phyloP scores from a whole-genome alignment of 2,888 invertebrate species.

The Abscondita cerata region DNA sequence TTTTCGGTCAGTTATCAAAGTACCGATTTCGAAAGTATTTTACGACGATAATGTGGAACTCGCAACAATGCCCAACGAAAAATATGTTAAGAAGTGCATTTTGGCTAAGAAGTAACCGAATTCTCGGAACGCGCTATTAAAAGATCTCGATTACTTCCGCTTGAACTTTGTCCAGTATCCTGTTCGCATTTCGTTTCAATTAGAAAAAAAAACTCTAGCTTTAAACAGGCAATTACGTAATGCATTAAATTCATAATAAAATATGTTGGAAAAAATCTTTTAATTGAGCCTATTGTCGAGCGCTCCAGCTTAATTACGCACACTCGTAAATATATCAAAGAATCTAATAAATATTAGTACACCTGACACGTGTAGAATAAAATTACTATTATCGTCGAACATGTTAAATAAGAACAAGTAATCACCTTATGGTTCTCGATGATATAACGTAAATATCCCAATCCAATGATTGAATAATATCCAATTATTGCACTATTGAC shows the following conservation, averaged over 20 bases:
- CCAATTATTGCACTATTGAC: slow-evolving; percentile 24
- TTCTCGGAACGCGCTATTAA: too few relatives aligned
- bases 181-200: background rate
- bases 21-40: too few relatives aligned
- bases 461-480: slow-evolving; percentile 23
- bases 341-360: too few relatives aligned
- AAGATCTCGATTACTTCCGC: background rate
- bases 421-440: slow-evolving; percentile 28
- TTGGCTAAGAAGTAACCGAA: too few relatives aligned
- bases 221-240: slow-evolving; percentile 5
- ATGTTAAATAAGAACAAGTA: slow-evolving; percentile 17
- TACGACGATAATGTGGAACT: too few relatives aligned
- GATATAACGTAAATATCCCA: slow-evolving; percentile 24
- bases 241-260: slow-evolving; percentile 1
- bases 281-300: too few relatives aligned
- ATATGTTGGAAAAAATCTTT: background rate
- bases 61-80: too few relatives aligned
- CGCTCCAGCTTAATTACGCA: too few relatives aligned
- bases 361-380: background rate
- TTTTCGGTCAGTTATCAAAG: too few relatives aligned
- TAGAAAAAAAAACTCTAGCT: background rate
- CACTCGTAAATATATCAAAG: too few relatives aligned
- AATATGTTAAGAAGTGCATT: too few relatives aligned
- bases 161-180: slow-evolving; percentile 4
- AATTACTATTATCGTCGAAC: background rate